These are phyloP conservation scores for Brachionichthys hirsutus DNA, from an alignment of 2,113 vertebrate genomes.

Conservation along the genomic window DNA sequence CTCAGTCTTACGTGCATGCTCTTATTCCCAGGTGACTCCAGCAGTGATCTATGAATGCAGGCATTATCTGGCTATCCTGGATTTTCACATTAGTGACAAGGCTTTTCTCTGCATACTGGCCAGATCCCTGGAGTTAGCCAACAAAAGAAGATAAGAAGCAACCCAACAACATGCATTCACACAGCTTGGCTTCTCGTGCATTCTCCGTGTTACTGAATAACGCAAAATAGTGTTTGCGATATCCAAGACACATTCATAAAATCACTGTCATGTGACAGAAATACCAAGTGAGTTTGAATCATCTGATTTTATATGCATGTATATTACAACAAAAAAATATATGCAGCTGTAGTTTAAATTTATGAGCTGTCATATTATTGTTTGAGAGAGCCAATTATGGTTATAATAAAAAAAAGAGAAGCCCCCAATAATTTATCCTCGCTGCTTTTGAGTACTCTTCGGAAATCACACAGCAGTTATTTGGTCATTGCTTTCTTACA, in stretches of 20 bases:
- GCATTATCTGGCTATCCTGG: slow-evolving; percentile 50
- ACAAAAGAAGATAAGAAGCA: slow-evolving; percentile 31
- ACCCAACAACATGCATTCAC: no score
- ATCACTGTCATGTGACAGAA: no score
- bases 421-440: no score
- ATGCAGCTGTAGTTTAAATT: no score
- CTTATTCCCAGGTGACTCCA: slow-evolving; percentile 49
- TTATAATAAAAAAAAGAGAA: no score
- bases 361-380: not conserved
- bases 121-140: not conserved
- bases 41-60: slow-evolving; percentile 52
- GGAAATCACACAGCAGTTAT: slow-evolving; percentile 12
- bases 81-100: slow-evolving; percentile 35
- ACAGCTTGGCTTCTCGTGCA: no score
- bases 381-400: no score
- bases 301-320: no score
- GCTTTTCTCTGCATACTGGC: slow-evolving; percentile 22
- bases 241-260: no score
- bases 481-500: slow-evolving; percentile 27
- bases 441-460: not conserved
- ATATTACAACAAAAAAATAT: not conserved
- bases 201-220: no score
- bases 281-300: no score
- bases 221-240: no score
- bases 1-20: slow-evolving; percentile 28